A percentile compares a stretch with the other conserved stretches of the same genome.
phyloP scores from a whole-genome alignment of 2,113 vertebrate genomes.

The Vulpes vulpes region DNA sequence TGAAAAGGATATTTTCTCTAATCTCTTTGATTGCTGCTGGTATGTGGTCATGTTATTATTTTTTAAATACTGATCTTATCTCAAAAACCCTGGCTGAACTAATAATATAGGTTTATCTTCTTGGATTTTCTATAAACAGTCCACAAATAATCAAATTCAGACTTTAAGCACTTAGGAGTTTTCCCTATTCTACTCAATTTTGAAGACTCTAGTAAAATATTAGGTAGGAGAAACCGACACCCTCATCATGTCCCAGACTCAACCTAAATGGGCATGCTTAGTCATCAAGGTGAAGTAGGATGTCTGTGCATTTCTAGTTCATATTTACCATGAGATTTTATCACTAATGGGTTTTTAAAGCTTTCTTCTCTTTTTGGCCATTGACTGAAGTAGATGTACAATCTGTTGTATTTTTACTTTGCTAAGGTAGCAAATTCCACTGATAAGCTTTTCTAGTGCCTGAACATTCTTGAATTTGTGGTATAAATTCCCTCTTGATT shows the following conservation, averaged over 20 bases:
- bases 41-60: not conserved
- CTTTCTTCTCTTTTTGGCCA: not conserved
- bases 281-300: not conserved
- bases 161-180: not conserved
- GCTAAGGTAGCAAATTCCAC: not conserved
- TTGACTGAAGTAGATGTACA: not conserved
- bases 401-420: constrained; percentile 36
- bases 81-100: constrained; percentile 45
- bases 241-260: not conserved
- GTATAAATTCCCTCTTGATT: not conserved
- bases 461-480: not conserved
- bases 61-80: not conserved
- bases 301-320: not conserved
- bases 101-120: not conserved
- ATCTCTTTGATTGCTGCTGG: not conserved
- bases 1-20: not conserved
- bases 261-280: not conserved
- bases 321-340: constrained; percentile 13
- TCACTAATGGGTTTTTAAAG: not conserved
- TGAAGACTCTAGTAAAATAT: not conserved
- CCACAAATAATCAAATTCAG: constrained; percentile 39
- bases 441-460: not conserved
- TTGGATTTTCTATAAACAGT: constrained; percentile 35
- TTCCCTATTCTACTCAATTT: not conserved
- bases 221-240: not conserved